Base-by-base conservation (phyloP, 2,797 vertebrate genomes). In the Cetoscarus ocellatus region DNA sequence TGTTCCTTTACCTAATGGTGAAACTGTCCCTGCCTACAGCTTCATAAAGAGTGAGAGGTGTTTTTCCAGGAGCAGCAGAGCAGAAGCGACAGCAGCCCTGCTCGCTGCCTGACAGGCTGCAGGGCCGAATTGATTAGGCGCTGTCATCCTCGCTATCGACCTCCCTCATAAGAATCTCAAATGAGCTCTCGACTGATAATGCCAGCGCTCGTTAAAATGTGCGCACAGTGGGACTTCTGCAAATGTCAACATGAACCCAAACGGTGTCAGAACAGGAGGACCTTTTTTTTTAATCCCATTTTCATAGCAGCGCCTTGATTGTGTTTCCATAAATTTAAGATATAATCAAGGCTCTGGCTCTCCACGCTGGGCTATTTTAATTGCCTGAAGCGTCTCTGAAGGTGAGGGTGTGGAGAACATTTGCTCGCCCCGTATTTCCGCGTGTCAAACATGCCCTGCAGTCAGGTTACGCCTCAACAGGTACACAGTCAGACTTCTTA, bases 121-220 rank as follows among this genome's bases (percentile, higher is more conserved):
- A 51, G 5, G 64, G 60, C 35, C 14, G 75, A 78, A 90, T 83
- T 86, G 87, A 91, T 86, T 82, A 86, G 82, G 58, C n/a, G 61
- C 75, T 35, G 76, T 80, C 81, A 73, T 75, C 61, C 72, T 38
- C 70, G 19, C 62, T 70, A 79, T 86, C 75, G 79, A 85, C 79
- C 64, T 45, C 59, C 75, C 79, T 77, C 86, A 70, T 82, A 65
- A 70, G 73, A 78, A 77, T 79, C 88, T 79, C 60, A 75, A 81
- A 89, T 77, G 80, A 90, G 81, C 84, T 75, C 75, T 70, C 18
- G 27, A 70, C 44, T 61, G 85, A 85, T 86, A 87, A 91, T 82
- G 83, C 79, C 86, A 70, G 61, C 64, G 14, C 83, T 91, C 60
- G 85, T 89, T 90, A 86, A 73, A 73, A 75, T 64, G 3, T 8